A percentile compares a stretch with the other conserved stretches of the same genome.
These are phyloP conservation scores for Opisthocomus hoazin DNA, from an alignment of 2,113 vertebrate species.

Conservation along the genomic window DNA sequence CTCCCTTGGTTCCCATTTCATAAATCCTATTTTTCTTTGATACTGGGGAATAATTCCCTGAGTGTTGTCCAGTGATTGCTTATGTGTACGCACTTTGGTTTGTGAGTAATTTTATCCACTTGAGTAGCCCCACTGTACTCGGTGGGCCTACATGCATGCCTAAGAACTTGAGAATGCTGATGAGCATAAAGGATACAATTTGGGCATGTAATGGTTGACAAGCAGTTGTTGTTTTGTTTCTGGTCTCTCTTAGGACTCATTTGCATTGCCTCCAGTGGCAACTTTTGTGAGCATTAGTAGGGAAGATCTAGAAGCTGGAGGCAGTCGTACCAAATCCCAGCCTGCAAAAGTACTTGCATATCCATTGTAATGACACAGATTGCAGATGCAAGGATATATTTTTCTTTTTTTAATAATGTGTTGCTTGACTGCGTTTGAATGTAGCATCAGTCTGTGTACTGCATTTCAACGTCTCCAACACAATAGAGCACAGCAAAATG, in stretches of 20 bases:
- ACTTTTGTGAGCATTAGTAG: conserved; percentile 15
- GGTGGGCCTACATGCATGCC: conserved; percentile 10
- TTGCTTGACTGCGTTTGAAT: background rate
- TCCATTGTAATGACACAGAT: background rate
- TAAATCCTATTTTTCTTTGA: conserved; percentile 53
- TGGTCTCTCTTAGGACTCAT: conserved; percentile 54
- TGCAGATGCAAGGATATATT: background rate
- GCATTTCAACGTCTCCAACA: background rate
- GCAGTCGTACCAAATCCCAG: conserved; percentile 12
- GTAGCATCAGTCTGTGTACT: background rate
- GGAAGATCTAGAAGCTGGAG: conserved; percentile 35
- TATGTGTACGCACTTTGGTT: conserved; percentile 12
- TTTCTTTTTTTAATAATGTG: background rate
- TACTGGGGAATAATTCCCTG: background rate
- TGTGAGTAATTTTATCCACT: conserved; percentile 51
- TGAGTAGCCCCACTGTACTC: conserved; percentile 38
- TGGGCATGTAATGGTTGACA: conserved; percentile 54
- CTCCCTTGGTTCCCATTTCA: conserved; percentile 43
- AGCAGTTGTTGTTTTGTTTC: conserved; percentile 58
- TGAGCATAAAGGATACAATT: conserved; percentile 55
- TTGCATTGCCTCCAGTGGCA: conserved; percentile 55
- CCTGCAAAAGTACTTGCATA: background rate
- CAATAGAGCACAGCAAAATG: background rate
- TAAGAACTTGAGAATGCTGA: conserved; percentile 56
- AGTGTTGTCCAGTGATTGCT: conserved; percentile 54